A percentile compares a stretch with the other conserved stretches of the same genome.
These are phyloP conservation scores for Protodeltote pygarga DNA, from an alignment of 2,888 invertebrate species.

Conservation along the genomic window DNA sequence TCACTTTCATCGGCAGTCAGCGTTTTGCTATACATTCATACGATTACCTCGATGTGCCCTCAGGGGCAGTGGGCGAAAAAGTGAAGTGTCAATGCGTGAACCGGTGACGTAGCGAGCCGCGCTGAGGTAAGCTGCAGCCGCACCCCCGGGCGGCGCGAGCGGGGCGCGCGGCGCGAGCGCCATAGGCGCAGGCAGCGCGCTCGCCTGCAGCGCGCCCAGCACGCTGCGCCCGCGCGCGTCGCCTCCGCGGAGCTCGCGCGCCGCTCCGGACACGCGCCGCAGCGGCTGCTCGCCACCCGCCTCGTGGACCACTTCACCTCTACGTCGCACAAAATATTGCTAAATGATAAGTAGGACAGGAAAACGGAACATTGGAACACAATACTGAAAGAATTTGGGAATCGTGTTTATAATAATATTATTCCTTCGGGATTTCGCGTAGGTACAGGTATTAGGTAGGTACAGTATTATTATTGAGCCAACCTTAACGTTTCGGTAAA, in stretches of 20 bases:
- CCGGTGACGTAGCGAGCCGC: slow-evolving; percentile 94
- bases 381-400: too few species aligned
- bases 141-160: slow-evolving; percentile 74
- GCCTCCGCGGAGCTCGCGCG: slow-evolving; percentile 31
- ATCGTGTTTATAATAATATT: too few species aligned
- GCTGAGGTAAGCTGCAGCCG: slow-evolving; percentile 92
- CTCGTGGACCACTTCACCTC: slow-evolving; percentile 74
- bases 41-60: slow-evolving; percentile 73
- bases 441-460: too few species aligned
- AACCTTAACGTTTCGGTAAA: too few species aligned
- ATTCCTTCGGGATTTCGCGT: too few species aligned
- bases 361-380: too few species aligned
- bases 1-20: not conserved
- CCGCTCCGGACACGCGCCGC: slow-evolving; percentile 50
- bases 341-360: too few species aligned
- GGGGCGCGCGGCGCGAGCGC: slow-evolving; percentile 27
- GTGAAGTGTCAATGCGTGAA: slow-evolving; percentile 79
- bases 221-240: slow-evolving; percentile 29
- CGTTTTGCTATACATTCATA: too few species aligned
- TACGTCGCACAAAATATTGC: slow-evolving; percentile 34
- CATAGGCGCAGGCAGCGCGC: slow-evolving; percentile 22
- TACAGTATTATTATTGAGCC: too few species aligned
- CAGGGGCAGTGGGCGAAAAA: slow-evolving; percentile 76
- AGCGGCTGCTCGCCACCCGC: slow-evolving; percentile 48
- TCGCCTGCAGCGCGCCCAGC: slow-evolving; percentile 39